Base-by-base conservation (phyloP, 2,888 invertebrate species). In the Pilophorus perplexus region DNA sequence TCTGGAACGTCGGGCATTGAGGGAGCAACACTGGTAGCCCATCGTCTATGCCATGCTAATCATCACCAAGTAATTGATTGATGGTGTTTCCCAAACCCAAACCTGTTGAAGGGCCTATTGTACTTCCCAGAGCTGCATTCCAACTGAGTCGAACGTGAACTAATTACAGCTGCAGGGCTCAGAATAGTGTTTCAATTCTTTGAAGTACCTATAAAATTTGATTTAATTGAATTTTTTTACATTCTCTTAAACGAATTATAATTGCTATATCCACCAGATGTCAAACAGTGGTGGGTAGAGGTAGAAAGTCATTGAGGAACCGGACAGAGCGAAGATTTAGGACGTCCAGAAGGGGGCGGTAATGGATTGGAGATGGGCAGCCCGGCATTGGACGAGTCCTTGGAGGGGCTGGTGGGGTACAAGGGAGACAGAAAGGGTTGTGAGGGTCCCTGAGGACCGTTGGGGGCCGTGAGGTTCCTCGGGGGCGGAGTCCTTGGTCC, bases 11-110 rank as follows among this genome's bases (percentile, higher is more conserved):
- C 42, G 23, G 40, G 59, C 59, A 38, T 55, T 38, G 55, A 55
- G 23, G n/a, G 23, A 40, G 59, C 59, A 68, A 68, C 48, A 68
- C 68, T 68, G 52, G 68, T 68, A 68, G 68, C 68, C 59, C 40
- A 23, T 18, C 22, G 46, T 28, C 57, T 46, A 68, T 68, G 46
- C 65, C 68, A 68, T 68, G 68, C 68, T 68, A 68, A 68, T 68
- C 68, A 68, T 37, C 44, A 37, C 38, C 38, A 28, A 55, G 50
- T 68, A 68, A 68, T 68, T 68, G 68, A 68, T 68, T 68, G 66
- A 68, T 68, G 65, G 50, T 65, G 40, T 65, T 65, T 54, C 40
- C 59, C n/a, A 27, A 59, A 40, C 59, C 22, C 59, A 20, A 50
- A 48, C 48, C 62, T 62, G 48, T 44, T 48, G 64, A 64, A 48